These are phyloP conservation scores for Axea sp. DNA, from an alignment of 2,888 invertebrate species.

Conservation along the genomic window DNA sequence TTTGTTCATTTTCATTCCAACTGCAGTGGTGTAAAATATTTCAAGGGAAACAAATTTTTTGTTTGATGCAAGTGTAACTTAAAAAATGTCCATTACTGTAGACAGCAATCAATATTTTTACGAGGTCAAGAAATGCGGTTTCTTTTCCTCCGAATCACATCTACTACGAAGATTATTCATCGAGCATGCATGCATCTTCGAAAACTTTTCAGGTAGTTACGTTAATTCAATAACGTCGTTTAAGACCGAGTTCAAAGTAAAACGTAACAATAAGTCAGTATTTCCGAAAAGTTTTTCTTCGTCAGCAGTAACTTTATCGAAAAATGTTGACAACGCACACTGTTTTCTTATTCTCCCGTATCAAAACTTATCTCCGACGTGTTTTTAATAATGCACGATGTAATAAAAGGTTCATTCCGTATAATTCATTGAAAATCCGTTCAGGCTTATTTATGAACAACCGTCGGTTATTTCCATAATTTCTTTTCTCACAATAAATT, in stretches of 20 bases:
- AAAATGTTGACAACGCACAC: slow-evolving; percentile 30
- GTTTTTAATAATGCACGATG: slow-evolving; percentile 29
- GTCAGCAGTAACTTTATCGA: slow-evolving; percentile 36
- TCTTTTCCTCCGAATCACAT: slow-evolving; percentile 24
- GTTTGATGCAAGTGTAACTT: too few species aligned
- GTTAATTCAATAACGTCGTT: slow-evolving; percentile 36
- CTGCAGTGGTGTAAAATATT: too few species aligned
- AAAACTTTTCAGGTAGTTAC: slow-evolving; percentile 31
- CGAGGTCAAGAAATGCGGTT: too few species aligned
- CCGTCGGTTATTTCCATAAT: too few species aligned
- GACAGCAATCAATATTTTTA: too few species aligned
- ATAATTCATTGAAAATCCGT: too few species aligned
- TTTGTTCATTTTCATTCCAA: too few species aligned
- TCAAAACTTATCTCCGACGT: slow-evolving; percentile 21
- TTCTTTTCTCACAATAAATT: too few species aligned
- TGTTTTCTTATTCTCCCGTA: slow-evolving; percentile 21
- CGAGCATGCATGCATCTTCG: slow-evolving; percentile 24
- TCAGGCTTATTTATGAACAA: too few species aligned
- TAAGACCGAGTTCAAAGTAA: slow-evolving; percentile 29
- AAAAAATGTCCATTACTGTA: too few species aligned
- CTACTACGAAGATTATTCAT: slow-evolving; percentile 14
- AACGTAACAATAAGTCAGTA: slow-evolving; percentile 32
- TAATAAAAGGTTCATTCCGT: too few species aligned
- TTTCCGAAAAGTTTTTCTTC: slow-evolving; percentile 24
- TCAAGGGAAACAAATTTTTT: too few species aligned